Conservation (phyloP, 2,797 vertebrate genomes). For the Carcharodon carcharias region DNA sequence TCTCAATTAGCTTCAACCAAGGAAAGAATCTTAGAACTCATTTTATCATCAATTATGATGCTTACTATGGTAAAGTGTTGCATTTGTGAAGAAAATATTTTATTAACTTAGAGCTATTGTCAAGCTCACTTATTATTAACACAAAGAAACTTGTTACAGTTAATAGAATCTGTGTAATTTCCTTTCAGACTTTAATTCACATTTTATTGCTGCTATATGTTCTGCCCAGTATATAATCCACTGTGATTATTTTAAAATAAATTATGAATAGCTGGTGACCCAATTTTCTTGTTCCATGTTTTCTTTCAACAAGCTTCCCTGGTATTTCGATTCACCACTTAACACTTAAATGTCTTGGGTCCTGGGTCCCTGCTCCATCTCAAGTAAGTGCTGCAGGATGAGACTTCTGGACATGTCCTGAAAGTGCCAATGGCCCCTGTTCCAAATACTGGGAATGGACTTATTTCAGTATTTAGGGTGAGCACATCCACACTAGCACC, state of each 20-base stretch:
- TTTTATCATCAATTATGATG: not conserved
- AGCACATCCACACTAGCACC: not conserved
- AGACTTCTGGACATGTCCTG: no score
- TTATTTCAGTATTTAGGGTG: not conserved
- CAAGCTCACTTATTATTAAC: not conserved
- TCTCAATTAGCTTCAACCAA: not conserved
- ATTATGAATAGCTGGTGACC: not conserved
- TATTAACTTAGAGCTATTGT: not conserved
- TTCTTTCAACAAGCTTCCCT: not conserved
- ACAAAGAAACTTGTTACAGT: not conserved
- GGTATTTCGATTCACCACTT: not conserved
- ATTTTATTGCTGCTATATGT: not conserved
- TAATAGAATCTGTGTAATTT: not conserved
- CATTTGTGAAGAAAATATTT: slow-evolving; percentile 8
- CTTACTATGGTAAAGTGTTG: not conserved
- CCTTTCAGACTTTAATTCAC: not conserved
- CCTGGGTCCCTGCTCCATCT: not conserved
- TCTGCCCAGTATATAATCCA: not conserved
- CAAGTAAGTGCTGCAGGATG: not conserved
- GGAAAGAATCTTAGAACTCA: not conserved
- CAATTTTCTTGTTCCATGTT: not conserved
- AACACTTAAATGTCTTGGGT: not conserved
- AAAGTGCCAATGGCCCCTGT: not conserved
- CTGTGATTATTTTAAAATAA: not conserved
- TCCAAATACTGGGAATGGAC: not conserved